Evolutionary conservation across 2,113 vertebrate genomes (phyloP), one percentile per base, ranked within the genome.

Genomic region (Sinocyclocheilus rhinocerous): DNA sequence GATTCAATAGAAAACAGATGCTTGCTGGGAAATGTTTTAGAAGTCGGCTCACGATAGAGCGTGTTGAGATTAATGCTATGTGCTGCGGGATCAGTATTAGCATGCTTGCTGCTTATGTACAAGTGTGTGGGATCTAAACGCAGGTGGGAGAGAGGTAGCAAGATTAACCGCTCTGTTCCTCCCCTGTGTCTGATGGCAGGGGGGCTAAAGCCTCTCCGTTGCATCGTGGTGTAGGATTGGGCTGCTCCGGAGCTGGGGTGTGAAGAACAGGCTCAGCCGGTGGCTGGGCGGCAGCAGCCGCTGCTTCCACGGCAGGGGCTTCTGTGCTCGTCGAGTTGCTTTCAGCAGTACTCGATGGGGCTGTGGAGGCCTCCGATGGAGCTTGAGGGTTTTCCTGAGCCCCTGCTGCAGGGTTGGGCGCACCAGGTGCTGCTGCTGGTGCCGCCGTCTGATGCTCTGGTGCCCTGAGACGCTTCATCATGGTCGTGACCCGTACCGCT

Each of bases 401-500:
- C 0, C 88, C 91, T 0, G 93, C 93, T 50, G 88, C 88, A 45
- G 92, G 89, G 84, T 76, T 87, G 42, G 90, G 83, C 4, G 11
- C 69, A 48, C 75, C 81, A 16, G 88, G 29, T 52, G 87, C 2
- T 39, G 87, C 79, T 87, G 89, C 89, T 26, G 90, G 76, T 26
- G 94, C 93, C 1, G 95, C 93, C 81, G 96, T 36, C 26, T 87
- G 84, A 72, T 89, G 96, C 85, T 99, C 97, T 0, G 97, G 97
- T 0, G 95, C 96, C 85, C 97, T 93, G 87, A 99, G 95, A 69
- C 97, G 94, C 90, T 99, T 99, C 98, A 99, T 99, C 90, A 99
- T 97, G 63, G 98, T 99, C 81, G 98, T 99, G 90, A 99, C 97
- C 81, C 98, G 95, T 81, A 99, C 97, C 0, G 98, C 97, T 96